phyloP scores from a whole-genome alignment of 1,140 invertebrate species.

The Lanistes nyassanus region DNA sequence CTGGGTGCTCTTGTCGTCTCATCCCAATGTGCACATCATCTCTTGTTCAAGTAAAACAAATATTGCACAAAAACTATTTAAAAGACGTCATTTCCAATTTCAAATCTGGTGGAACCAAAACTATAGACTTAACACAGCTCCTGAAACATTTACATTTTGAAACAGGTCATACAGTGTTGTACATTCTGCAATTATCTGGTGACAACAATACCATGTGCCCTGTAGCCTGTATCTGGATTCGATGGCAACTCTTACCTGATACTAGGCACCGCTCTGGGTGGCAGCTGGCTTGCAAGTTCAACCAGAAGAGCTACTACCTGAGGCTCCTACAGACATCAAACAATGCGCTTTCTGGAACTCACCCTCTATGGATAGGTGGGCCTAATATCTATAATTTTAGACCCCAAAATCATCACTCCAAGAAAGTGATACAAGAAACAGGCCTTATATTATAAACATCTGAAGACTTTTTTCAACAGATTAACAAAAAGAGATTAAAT shows the following conservation, averaged over 20 bases:
- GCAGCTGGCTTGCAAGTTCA: conserved; percentile 46
- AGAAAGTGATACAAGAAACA: no score
- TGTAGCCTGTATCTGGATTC: background rate
- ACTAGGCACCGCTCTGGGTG: conserved; percentile 39
- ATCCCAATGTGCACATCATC: background rate
- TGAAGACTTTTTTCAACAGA: no score
- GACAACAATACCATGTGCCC: background rate
- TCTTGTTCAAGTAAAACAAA: background rate
- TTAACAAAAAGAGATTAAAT: no score
- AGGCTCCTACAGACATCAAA: conserved; percentile 35
- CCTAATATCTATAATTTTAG: no score
- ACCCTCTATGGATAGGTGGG: no score
- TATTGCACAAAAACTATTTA: no score
- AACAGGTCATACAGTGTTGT: background rate
- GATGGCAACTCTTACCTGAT: conserved; percentile 30
- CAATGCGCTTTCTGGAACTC: no score
- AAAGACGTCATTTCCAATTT: background rate
- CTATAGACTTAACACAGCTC: background rate
- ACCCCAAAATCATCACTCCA: no score
- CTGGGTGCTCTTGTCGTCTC: background rate
- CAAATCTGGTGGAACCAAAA: background rate
- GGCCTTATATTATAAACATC: no score
- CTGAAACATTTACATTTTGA: background rate
- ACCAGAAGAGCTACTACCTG: conserved; percentile 37
- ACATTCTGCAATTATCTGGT: background rate